Percentiles rank a stretch among this genome's conserved stretches.
These are phyloP conservation scores for Phortica variegata DNA, from an alignment of 1,140 invertebrate species.

Conservation along the genomic window DNA sequence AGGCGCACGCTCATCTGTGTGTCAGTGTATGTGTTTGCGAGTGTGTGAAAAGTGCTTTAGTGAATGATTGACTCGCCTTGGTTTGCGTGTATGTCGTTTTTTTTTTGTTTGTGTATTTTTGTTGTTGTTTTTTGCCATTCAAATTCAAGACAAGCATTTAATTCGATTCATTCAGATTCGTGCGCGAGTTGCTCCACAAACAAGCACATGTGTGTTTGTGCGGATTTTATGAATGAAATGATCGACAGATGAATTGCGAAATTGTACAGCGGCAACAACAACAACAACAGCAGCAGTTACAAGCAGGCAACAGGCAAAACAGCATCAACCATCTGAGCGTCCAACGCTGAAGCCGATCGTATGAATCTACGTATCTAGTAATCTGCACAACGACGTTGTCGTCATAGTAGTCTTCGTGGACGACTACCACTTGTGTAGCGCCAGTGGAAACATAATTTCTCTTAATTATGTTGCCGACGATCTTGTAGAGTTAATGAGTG, in stretches of 20 bases:
- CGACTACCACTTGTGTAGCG: no score
- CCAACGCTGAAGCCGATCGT: slow-evolving; percentile 46
- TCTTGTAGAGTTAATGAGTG: slow-evolving; percentile 49
- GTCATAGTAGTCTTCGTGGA: no score
- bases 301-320: no score
- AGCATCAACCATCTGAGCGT: no score
- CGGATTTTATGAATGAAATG: slow-evolving; percentile 54
- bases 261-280: slow-evolving; percentile 40
- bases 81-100: no score
- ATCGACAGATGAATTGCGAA: slow-evolving; percentile 56
- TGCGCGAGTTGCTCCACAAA: no score
- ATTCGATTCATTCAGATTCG: neutral
- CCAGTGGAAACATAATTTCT: slow-evolving; percentile 50
- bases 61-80: slow-evolving; percentile 14
- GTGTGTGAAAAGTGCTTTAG: neutral
- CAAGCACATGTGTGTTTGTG: slow-evolving; percentile 22
- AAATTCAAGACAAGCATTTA: slow-evolving; percentile 7
- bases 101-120: neutral
- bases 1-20: no score
- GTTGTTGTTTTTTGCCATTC: neutral
- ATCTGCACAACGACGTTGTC: slow-evolving; percentile 15
- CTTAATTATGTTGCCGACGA: slow-evolving; percentile 51
- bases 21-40: slow-evolving; percentile 22
- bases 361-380: slow-evolving; percentile 5
- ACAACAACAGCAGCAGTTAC: slow-evolving; percentile 20